Evolutionary conservation across 2,113 vertebrate genomes (phyloP), one percentile per base, ranked within the genome.

Genomic region (Aldabrachelys gigantea): DNA sequence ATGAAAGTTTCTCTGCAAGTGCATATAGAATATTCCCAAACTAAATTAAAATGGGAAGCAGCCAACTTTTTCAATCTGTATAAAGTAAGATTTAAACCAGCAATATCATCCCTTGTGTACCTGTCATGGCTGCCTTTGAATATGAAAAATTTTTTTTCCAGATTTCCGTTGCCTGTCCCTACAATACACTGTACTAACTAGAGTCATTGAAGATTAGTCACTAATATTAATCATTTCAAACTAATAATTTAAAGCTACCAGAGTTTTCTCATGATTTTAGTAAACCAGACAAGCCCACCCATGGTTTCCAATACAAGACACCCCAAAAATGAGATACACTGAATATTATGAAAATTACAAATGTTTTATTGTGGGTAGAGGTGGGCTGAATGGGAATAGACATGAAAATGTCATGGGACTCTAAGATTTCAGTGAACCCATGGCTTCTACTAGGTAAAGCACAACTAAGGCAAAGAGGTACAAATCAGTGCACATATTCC

Each of bases 391-490:
- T 27, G n/a, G 22, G 91, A 94, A 90, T 22, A 93, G 65, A 94
- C 95, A 84, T 80, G 19, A 92, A 96, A 89, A 76, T 44, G 80
- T 54, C 62, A 92, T 88, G 88, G 89, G 65, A 85, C 86, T 88
- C 80, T 84, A 85, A 89, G 89, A 94, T 94, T 88, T 90, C 14
- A 27, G 88, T 16, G 49, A 59, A 88, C 10, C 72, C 22, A 10
- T 6, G 6, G 10, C 49, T 85, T 47, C 62, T 94, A 85, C 81
- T 93, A 92, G 93, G 85, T 54, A 59, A 35, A 87, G 80, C 27
- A 59, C 54, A 96, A 87, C 54, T 87, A 89, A 97, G 94, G 81
- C 79, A 90, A 90, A 93, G 47, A n/a, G 35, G 53, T n/a, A 94
- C 78, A 95, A 91, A 92, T 84, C 62, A 88, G 65, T 94, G 47